Evolutionary conservation across 2,888 invertebrate genomes (phyloP).

Genomic region (Lithophane leautieri): DNA sequence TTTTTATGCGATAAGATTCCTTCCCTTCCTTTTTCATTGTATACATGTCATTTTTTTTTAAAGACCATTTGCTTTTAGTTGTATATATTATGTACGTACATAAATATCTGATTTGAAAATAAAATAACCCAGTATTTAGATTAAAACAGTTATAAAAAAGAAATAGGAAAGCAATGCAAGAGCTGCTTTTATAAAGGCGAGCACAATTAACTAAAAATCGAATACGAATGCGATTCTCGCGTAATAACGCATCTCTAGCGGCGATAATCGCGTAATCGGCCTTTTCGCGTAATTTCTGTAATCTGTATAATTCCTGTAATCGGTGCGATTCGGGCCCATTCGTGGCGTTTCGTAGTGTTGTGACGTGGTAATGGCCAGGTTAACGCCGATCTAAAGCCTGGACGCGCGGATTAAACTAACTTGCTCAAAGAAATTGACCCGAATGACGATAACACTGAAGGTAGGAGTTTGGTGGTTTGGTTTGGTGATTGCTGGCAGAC

Average conservation of each 20-base stretch:
- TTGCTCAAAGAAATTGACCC: slow-evolving; percentile 19
- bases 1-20: too few relatives aligned
- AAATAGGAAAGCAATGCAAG: not conserved
- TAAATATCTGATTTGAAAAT: too few relatives aligned
- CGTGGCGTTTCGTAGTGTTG: slow-evolving; percentile 58
- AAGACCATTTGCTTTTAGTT: too few relatives aligned
- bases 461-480: not conserved
- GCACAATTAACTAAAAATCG: not conserved
- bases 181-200: not conserved
- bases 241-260: slow-evolving; percentile 46
- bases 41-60: too few relatives aligned
- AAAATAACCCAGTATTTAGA: too few relatives aligned
- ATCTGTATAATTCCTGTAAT: slow-evolving; percentile 73
- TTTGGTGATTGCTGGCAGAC: not conserved
- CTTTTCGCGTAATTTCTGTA: slow-evolving; percentile 64
- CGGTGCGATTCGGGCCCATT: slow-evolving; percentile 55
- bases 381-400: slow-evolving; percentile 41
- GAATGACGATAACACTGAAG: not conserved
- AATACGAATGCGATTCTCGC: slow-evolving; percentile 37
- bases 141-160: not conserved
- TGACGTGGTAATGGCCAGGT: slow-evolving; percentile 72
- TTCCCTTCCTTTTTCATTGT: too few relatives aligned
- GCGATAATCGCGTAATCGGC: slow-evolving; percentile 62
- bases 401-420: slow-evolving; percentile 33
- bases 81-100: too few relatives aligned